These are phyloP conservation scores for Leucozona laternaria DNA, from an alignment of 2,888 invertebrate genomes.

Conservation along the genomic window DNA sequence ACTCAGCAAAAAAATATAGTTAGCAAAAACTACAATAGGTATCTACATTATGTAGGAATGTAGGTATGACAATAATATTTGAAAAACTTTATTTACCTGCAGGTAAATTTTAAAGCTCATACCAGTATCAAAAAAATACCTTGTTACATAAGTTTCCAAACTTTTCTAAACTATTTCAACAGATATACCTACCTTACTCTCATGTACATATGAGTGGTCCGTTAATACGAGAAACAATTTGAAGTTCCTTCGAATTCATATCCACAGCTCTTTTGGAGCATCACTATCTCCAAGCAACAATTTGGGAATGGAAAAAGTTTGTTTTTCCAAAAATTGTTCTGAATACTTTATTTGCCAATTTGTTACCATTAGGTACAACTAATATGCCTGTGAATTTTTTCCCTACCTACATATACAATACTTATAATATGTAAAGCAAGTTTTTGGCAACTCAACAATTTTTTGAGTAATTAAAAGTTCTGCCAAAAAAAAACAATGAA, in stretches of 20 bases:
- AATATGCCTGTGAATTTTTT: background rate
- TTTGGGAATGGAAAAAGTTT: background rate
- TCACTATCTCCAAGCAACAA: background rate
- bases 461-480: slow-evolving; percentile 4
- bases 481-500: slow-evolving; percentile 12
- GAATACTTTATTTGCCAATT: slow-evolving; percentile 21
- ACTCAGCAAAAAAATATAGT: too few species aligned
- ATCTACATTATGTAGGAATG: too few species aligned
- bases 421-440: too few species aligned
- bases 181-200: background rate
- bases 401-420: too few species aligned
- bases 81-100: background rate
- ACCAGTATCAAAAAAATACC: background rate
- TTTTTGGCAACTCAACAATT: slow-evolving; percentile 5
- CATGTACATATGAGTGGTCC: background rate
- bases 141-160: background rate
- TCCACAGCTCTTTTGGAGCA: background rate
- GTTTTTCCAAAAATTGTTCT: slow-evolving; percentile 11
- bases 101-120: background rate
- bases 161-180: background rate
- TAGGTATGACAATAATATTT: too few species aligned
- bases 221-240: background rate
- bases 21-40: background rate
- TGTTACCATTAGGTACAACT: background rate
- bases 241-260: background rate